phyloP scores from a whole-genome alignment of 2,113 vertebrate species.

The Nansenia antarctica region DNA sequence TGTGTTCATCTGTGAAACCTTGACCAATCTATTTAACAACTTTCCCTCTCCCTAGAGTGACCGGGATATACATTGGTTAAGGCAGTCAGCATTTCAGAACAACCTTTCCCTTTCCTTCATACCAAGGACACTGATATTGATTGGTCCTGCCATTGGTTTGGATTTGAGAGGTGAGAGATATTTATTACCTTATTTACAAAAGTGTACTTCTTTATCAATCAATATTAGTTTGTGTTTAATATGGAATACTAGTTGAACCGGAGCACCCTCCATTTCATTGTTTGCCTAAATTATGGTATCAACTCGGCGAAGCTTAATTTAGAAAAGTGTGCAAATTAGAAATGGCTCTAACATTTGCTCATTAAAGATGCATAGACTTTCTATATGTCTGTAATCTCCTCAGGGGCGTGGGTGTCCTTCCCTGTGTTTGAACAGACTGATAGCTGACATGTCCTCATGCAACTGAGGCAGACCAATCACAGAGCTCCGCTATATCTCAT shows the following conservation, averaged over 20 bases:
- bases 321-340: constrained; percentile 36
- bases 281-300: constrained; percentile 56
- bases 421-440: constrained; percentile 39
- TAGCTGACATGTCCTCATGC: constrained; percentile 20
- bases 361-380: constrained; percentile 63
- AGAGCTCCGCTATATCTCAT: constrained; percentile 46
- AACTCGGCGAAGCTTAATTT: constrained; percentile 28
- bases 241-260: constrained; percentile 34
- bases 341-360: constrained; percentile 62
- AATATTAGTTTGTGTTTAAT: constrained; percentile 28
- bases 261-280: constrained; percentile 58
- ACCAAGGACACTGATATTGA: constrained; percentile 62
- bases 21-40: constrained; percentile 50
- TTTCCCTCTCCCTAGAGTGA: constrained; percentile 35
- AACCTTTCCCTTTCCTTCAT: constrained; percentile 14
- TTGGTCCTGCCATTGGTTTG: constrained; percentile 46
- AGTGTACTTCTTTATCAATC: constrained; percentile 59
- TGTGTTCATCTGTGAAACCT: constrained; percentile 38
- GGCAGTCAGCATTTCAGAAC: constrained; percentile 45
- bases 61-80: constrained; percentile 9
- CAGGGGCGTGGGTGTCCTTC: constrained; percentile 44
- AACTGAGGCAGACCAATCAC: constrained; percentile 15
- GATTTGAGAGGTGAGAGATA: constrained; percentile 42
- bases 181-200: constrained; percentile 54
- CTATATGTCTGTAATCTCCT: constrained; percentile 28